Conservation (phyloP, 2,888 invertebrate genomes). For the Coleophora deauratella region DNA sequence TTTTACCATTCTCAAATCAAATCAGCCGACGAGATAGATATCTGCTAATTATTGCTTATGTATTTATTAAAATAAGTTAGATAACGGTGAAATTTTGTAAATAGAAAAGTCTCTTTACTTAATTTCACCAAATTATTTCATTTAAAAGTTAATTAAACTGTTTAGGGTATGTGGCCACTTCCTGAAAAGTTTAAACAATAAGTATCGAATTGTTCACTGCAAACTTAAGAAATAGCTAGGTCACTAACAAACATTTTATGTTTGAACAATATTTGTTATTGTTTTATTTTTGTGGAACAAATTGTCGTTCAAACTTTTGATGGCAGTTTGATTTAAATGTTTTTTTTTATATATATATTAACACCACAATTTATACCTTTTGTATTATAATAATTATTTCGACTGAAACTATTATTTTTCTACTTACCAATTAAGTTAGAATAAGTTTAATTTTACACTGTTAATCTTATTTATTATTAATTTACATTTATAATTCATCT, state of each 20-base stretch:
- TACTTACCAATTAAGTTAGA: conserved; percentile 21
- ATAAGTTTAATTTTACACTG: conserved; percentile 19
- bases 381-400: conserved; percentile 35
- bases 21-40: too few species aligned
- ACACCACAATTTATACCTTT: conserved; percentile 26
- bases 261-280: too few species aligned
- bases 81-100: conserved; percentile 63
- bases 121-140: conserved; percentile 43
- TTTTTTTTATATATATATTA: too few species aligned
- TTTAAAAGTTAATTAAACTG: conserved; percentile 16
- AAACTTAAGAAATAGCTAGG: too few species aligned
- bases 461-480: conserved; percentile 19
- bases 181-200: conserved; percentile 28
- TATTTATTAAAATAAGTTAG: conserved; percentile 16
- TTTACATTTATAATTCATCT: conserved; percentile 6
- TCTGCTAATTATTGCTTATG: background rate
- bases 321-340: too few species aligned
- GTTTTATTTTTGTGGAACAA: too few species aligned
- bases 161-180: conserved; percentile 37
- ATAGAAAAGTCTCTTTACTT: conserved; percentile 59
- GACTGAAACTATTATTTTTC: conserved; percentile 48
- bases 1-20: too few species aligned
- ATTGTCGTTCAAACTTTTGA: too few species aligned
- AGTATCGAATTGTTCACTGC: too few species aligned
- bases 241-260: too few species aligned